phyloP scores from a whole-genome alignment of 2,888 invertebrate species.

The Mimas tiliae region DNA sequence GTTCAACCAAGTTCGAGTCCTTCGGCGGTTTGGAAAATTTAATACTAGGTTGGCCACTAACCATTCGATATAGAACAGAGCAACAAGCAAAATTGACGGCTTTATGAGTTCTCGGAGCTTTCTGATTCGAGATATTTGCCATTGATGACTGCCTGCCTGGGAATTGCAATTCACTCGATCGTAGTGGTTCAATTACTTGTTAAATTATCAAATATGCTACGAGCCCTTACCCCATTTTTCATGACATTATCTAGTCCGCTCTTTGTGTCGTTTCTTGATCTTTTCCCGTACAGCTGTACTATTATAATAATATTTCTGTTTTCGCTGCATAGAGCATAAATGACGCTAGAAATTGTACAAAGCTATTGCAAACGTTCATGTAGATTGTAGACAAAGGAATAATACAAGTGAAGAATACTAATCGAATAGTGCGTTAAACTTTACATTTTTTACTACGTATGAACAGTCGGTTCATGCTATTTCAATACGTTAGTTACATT shows the following conservation, averaged over 20 bases:
- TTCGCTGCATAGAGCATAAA: neutral
- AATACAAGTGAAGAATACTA: conserved; percentile 24
- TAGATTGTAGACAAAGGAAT: conserved; percentile 24
- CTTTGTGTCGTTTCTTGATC: neutral
- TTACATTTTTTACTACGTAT: conserved; percentile 2
- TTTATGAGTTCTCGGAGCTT: too few relatives aligned
- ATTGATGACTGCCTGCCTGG: too few relatives aligned
- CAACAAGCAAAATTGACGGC: too few relatives aligned
- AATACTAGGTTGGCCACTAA: too few relatives aligned
- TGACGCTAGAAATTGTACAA: conserved; percentile 16
- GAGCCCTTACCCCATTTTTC: neutral
- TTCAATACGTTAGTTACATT: conserved; percentile 5
- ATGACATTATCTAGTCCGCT: neutral
- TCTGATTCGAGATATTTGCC: too few relatives aligned
- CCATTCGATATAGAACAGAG: too few relatives aligned
- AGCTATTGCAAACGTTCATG: conserved; percentile 10
- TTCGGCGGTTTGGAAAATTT: too few relatives aligned
- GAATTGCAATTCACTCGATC: too few relatives aligned
- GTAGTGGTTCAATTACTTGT: too few relatives aligned
- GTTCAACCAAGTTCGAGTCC: too few relatives aligned
- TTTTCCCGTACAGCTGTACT: neutral
- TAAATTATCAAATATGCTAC: too few relatives aligned
- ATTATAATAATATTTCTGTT: neutral
- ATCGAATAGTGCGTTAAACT: conserved; percentile 19
- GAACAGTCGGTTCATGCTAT: neutral